Percentiles rank a stretch among this genome's conserved stretches.
phyloP scores from a whole-genome alignment of 1,140 invertebrate genomes.

The Antheraea pernyi region DNA sequence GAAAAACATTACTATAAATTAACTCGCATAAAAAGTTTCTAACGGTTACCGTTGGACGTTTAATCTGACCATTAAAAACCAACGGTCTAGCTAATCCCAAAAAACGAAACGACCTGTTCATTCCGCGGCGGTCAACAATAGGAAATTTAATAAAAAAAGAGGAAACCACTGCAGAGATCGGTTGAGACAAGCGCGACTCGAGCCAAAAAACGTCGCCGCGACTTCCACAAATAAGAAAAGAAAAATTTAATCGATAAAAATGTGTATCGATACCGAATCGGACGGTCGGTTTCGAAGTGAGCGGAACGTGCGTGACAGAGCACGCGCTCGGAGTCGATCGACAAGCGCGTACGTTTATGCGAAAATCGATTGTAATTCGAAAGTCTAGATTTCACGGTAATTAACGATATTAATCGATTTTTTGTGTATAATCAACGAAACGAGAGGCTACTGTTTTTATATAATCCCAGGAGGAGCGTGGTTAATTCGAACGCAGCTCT shows the following conservation, averaged over 20 bases:
- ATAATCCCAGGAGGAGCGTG: slow-evolving; percentile 1
- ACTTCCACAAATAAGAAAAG: slow-evolving; percentile 37
- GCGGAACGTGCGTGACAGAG: slow-evolving; percentile 57
- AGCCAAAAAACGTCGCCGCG: slow-evolving; percentile 42
- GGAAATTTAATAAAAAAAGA: slow-evolving; percentile 40
- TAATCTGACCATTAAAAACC: slow-evolving; percentile 35
- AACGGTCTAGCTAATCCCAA: slow-evolving; percentile 45
- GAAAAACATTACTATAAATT: neutral
- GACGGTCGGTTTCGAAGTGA: slow-evolving; percentile 21
- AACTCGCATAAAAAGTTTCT: slow-evolving; percentile 20
- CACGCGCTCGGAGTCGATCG: slow-evolving; percentile 51
- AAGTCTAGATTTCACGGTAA: slow-evolving; percentile 28
- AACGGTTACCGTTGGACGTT: slow-evolving; percentile 33
- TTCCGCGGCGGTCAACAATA: slow-evolving; percentile 30
- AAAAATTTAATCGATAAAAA: slow-evolving; percentile 43
- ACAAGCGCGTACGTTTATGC: slow-evolving; percentile 43
- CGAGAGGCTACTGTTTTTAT: slow-evolving; percentile 2
- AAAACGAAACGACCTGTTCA: slow-evolving; percentile 33
- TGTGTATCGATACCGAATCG: slow-evolving; percentile 48
- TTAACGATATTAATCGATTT: slow-evolving; percentile 20
- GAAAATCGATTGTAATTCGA: slow-evolving; percentile 55
- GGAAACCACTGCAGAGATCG: slow-evolving; percentile 25
- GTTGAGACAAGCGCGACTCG: slow-evolving; percentile 37
- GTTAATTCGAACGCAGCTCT: neutral
- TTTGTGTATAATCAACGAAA: neutral